A percentile compares a stretch with the other conserved stretches of the same genome.
These are phyloP conservation scores for Xylota sylvarum DNA, from an alignment of 2,888 invertebrate species.

Conservation along the genomic window DNA sequence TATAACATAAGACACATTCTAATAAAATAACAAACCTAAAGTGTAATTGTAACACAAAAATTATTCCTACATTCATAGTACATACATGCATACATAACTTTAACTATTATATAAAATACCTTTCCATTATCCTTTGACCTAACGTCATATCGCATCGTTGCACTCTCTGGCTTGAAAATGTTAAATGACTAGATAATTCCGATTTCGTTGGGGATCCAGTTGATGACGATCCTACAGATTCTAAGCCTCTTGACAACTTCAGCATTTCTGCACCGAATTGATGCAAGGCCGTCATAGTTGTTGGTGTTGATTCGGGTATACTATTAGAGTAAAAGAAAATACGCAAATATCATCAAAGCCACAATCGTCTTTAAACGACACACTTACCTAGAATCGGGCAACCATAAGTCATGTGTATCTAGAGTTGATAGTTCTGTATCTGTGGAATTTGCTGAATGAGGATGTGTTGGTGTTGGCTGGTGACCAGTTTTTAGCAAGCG, in stretches of 20 bases:
- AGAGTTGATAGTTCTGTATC: slow-evolving; percentile 94
- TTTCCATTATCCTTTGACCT: slow-evolving; percentile 26
- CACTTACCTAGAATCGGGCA: slow-evolving; percentile 88
- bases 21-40: no score
- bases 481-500: slow-evolving; percentile 87
- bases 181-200: slow-evolving; percentile 82
- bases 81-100: background rate
- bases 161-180: slow-evolving; percentile 77
- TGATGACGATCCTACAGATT: slow-evolving; percentile 87
- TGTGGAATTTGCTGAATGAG: slow-evolving; percentile 90
- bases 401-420: slow-evolving; percentile 93
- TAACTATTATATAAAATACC: slow-evolving; percentile 15
- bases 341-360: background rate
- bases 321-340: background rate
- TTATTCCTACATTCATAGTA: background rate
- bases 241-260: slow-evolving; percentile 92
- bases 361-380: background rate
- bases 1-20: no score
- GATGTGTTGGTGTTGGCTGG: slow-evolving; percentile 88
- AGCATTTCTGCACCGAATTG: slow-evolving; percentile 95
- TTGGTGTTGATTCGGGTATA: slow-evolving; percentile 90
- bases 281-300: slow-evolving; percentile 93
- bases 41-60: no score
- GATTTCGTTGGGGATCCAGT: slow-evolving; percentile 83
- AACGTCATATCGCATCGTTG: slow-evolving; percentile 30